Conservation (phyloP, 2,888 invertebrate genomes). For the Lamproptera curius region DNA sequence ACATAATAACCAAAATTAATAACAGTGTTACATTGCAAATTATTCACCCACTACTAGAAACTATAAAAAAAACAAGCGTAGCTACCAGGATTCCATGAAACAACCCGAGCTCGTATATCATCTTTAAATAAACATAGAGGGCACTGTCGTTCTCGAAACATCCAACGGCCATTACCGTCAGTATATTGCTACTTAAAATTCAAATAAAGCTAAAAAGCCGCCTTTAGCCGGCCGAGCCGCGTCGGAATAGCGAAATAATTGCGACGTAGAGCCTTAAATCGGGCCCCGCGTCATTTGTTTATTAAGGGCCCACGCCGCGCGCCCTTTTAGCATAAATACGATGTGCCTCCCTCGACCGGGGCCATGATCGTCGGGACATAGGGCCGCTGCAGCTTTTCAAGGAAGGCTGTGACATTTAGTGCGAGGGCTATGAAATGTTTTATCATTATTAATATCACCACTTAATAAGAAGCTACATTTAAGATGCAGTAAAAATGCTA, state of each 20-base stretch:
- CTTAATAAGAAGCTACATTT: too few species aligned
- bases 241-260: slow-evolving; percentile 69
- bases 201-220: slow-evolving; percentile 57
- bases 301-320: slow-evolving; percentile 56
- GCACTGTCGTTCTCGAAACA: slow-evolving; percentile 27
- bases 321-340: slow-evolving; percentile 65
- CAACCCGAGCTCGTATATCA: slow-evolving; percentile 15
- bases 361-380: slow-evolving; percentile 8
- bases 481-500: too few species aligned
- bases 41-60: too few species aligned
- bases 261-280: slow-evolving; percentile 60
- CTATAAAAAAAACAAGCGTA: too few species aligned
- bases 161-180: slow-evolving; percentile 24
- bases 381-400: slow-evolving; percentile 6
- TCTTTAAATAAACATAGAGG: slow-evolving; percentile 19
- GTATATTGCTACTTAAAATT: slow-evolving; percentile 43
- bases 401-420: neutral
- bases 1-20: too few species aligned
- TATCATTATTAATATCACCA: too few species aligned
- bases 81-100: slow-evolving; percentile 9
- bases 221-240: slow-evolving; percentile 40
- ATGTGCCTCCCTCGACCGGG: slow-evolving; percentile 9
- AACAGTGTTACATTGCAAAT: too few species aligned
- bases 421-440: too few species aligned
- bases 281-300: slow-evolving; percentile 65